These are phyloP conservation scores for Sphaerodactylus townsendi DNA, from an alignment of 2,113 vertebrate genomes.

Conservation along the genomic window DNA sequence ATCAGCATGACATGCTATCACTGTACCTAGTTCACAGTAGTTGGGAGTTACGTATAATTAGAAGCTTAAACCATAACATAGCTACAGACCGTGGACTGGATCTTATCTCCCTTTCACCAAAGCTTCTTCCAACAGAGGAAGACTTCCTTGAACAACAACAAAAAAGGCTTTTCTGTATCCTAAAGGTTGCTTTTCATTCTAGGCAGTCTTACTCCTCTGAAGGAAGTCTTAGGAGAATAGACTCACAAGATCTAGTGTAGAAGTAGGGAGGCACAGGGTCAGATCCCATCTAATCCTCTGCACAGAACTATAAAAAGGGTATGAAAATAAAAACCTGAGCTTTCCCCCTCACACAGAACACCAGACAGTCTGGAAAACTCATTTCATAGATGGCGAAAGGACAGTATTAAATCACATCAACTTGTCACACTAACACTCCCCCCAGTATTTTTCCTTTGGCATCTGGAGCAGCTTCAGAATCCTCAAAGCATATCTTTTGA, in stretches of 20 bases:
- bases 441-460: neutral
- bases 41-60: neutral
- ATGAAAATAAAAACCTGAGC: neutral
- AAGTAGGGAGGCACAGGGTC: too few relatives aligned
- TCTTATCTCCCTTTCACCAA: too few relatives aligned
- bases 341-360: neutral
- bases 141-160: too few relatives aligned
- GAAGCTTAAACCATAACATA: neutral
- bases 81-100: too few relatives aligned
- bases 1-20: neutral
- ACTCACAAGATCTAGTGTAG: too few relatives aligned
- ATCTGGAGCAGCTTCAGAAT: neutral
- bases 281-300: neutral
- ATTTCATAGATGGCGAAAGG: neutral
- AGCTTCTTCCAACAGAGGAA: too few relatives aligned
- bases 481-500: neutral
- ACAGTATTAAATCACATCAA: neutral
- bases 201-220: too few relatives aligned
- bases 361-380: conserved; percentile 3
- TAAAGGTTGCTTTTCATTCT: too few relatives aligned
- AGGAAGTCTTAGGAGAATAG: too few relatives aligned
- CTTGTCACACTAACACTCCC: neutral
- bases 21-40: too few relatives aligned
- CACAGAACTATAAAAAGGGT: neutral
- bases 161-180: too few relatives aligned